Evolutionary conservation across 2,797 vertebrate genomes (phyloP).

Genomic region (Pyrocephalus nanus): DNA sequence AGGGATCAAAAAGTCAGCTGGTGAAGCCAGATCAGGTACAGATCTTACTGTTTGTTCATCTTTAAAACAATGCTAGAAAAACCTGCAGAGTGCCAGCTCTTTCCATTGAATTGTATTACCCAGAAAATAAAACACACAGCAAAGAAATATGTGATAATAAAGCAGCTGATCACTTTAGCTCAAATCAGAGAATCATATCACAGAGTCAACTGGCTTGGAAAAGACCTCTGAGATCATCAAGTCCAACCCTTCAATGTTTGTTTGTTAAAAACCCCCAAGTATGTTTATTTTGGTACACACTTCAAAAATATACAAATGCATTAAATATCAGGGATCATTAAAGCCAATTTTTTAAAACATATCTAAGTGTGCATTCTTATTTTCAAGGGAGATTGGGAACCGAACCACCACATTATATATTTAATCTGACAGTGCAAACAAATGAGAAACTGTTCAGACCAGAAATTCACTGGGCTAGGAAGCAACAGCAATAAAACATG

Average conservation of each 20-base stretch:
- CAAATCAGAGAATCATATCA: not conserved
- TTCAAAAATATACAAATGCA: conserved; percentile 39
- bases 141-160: not conserved
- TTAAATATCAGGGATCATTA: not conserved
- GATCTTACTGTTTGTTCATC: not conserved
- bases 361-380: not conserved
- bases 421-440: not conserved
- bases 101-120: not conserved
- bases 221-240: too few relatives aligned
- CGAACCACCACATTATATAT: not conserved
- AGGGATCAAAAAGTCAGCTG: conserved; percentile 42
- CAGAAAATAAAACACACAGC: not conserved
- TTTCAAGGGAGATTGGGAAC: not conserved
- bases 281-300: conserved; percentile 41
- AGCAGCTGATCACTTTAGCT: not conserved
- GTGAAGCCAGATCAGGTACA: conserved; percentile 74
- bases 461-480: not conserved
- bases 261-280: not conserved
- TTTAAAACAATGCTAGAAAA: not conserved
- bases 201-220: too few relatives aligned
- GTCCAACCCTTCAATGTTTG: too few relatives aligned
- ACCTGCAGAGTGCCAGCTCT: not conserved
- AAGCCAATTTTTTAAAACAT: not conserved
- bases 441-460: not conserved
- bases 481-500: not conserved